Conservation (phyloP, 2,888 invertebrate species). For the Clivina fossor region DNA sequence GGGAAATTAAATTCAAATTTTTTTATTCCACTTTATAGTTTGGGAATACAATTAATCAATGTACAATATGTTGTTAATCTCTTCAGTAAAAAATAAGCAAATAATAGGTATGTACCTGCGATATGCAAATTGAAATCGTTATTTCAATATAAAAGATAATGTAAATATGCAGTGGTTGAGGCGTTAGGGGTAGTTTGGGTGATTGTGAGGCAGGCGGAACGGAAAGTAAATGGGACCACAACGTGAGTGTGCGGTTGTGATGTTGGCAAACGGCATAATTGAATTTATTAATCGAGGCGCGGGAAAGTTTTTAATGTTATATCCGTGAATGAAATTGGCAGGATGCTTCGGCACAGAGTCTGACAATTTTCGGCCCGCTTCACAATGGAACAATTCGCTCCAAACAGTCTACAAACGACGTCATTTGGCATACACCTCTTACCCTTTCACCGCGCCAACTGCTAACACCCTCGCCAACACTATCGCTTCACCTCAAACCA, state of each 20-base stretch:
- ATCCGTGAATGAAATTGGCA: conserved; percentile 24
- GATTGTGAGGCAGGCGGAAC: too few species aligned
- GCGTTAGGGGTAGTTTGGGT: too few species aligned
- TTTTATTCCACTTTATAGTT: too few species aligned
- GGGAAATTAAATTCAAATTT: too few species aligned
- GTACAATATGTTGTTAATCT: too few species aligned
- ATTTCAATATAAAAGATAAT: conserved; percentile 33
- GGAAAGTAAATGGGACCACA: too few species aligned
- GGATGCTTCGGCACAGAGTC: conserved; percentile 10
- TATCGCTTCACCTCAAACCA: too few species aligned
- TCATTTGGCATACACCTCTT: conserved; percentile 39
- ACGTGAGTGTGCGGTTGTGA: conserved; percentile 16
- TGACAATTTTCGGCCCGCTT: conserved; percentile 20
- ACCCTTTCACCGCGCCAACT: conserved; percentile 32
- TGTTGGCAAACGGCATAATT: conserved; percentile 28
- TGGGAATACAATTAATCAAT: too few species aligned
- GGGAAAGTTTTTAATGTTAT: conserved; percentile 32
- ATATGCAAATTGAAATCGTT: conserved; percentile 10
- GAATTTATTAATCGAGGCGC: conserved; percentile 31
- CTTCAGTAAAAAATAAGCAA: too few species aligned
- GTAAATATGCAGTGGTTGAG: conserved; percentile 25
- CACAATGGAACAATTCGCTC: conserved; percentile 38
- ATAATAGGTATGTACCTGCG: conserved; percentile 10
- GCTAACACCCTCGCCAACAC: too few species aligned
- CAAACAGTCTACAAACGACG: conserved; percentile 39